A percentile compares a stretch with the other conserved stretches of the same genome.
phyloP scores from a whole-genome alignment of 2,113 vertebrate species.

The Stomatorhinus ivindoensis region DNA sequence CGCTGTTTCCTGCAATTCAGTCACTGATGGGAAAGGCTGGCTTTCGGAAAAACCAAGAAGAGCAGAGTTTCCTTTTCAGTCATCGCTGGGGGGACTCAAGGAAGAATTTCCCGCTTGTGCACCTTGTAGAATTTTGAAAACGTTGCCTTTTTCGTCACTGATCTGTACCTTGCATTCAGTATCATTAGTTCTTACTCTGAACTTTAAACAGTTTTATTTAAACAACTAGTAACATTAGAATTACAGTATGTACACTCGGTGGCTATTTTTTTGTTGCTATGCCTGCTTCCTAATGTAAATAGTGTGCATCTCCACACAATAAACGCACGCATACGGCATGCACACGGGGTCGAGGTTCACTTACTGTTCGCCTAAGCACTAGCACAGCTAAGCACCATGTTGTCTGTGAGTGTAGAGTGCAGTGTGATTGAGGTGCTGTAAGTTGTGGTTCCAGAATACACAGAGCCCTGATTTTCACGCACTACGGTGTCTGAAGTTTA shows the following conservation, averaged over 20 bases:
- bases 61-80: constrained; percentile 9
- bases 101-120: constrained; percentile 6
- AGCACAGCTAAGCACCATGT: not conserved
- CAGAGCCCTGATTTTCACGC: not conserved
- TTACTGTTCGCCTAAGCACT: not conserved
- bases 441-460: not conserved
- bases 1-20: constrained; percentile 5
- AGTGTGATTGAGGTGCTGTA: not conserved
- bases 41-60: not conserved
- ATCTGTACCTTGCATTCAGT: not conserved
- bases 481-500: not conserved
- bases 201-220: not conserved
- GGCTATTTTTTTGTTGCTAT: not conserved
- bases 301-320: not conserved
- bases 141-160: not conserved
- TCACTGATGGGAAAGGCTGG: constrained; percentile 10
- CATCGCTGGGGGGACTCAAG: not conserved
- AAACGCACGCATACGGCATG: not conserved
- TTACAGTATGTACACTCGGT: not conserved
- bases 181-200: not conserved
- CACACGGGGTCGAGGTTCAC: not conserved
- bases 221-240: not conserved
- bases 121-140: not conserved
- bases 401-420: not conserved
- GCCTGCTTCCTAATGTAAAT: not conserved